A percentile compares a stretch with the other conserved stretches of the same genome.
phyloP scores from a whole-genome alignment of 2,888 invertebrate species.

The Dryadula phaetusa region DNA sequence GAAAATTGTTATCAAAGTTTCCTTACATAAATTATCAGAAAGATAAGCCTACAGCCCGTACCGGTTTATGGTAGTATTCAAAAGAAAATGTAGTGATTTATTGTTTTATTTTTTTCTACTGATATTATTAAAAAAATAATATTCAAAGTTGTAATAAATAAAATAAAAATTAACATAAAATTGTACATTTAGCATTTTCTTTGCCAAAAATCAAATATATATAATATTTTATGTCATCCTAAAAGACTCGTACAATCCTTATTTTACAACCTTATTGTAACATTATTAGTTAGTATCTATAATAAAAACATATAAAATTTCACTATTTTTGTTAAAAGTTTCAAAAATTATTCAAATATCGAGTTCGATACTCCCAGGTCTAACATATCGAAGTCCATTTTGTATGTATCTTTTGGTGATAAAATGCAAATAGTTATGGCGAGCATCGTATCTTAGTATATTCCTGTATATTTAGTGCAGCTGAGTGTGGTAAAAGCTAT shows the following conservation, averaged over 20 bases:
- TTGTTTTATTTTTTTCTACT: neutral
- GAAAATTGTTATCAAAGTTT: too few relatives aligned
- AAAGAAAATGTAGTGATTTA: neutral
- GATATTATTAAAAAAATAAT: neutral
- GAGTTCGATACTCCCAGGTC: neutral
- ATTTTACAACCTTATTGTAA: neutral
- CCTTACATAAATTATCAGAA: too few relatives aligned
- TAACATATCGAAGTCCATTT: neutral
- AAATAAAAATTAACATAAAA: too few relatives aligned
- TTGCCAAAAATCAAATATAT: neutral
- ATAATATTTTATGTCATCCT: neutral
- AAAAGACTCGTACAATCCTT: neutral
- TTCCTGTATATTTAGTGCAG: neutral
- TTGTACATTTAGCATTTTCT: neutral
- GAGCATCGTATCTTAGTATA: neutral
- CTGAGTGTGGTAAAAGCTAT: neutral
- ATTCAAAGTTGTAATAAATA: too few relatives aligned
- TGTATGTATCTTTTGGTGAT: neutral
- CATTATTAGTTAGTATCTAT: neutral
- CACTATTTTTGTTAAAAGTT: neutral
- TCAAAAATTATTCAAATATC: neutral
- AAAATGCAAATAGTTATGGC: constrained; percentile 14
- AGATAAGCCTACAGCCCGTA: too few relatives aligned
- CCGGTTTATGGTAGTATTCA: too few relatives aligned
- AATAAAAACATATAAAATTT: neutral